Conservation (phyloP, 2,797 vertebrate genomes). For the Triplophysa bombifrons region DNA sequence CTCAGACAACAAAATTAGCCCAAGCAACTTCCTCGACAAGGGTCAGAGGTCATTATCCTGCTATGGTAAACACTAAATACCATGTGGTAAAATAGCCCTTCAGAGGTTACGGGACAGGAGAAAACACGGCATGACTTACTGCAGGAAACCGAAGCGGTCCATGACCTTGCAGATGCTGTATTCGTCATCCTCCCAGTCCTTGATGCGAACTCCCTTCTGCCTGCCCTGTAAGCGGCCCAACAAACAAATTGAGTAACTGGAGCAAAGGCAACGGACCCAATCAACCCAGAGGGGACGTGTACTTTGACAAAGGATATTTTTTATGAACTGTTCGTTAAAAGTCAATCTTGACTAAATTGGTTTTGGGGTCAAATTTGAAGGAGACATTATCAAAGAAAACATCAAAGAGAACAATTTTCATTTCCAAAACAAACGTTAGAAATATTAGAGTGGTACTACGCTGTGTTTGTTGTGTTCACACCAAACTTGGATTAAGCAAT, state of each 20-base stretch:
- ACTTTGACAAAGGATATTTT: background rate
- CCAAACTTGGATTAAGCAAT: too few relatives aligned
- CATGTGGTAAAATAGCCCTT: constrained; percentile 14
- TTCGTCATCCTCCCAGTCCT: constrained; percentile 89
- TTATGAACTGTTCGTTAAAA: too few relatives aligned
- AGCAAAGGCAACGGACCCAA: constrained; percentile 46
- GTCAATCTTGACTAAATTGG: too few relatives aligned
- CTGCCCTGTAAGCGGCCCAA: constrained; percentile 77
- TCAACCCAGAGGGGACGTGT: constrained; percentile 15
- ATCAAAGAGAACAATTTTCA: background rate
- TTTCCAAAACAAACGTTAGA: background rate
- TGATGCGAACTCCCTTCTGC: constrained; percentile 80
- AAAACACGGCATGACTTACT: constrained; percentile 76
- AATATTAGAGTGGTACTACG: background rate
- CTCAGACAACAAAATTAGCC: background rate
- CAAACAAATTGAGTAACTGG: constrained; percentile 14
- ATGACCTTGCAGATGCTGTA: constrained; percentile 86
- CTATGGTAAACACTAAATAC: background rate
- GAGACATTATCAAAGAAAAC: too few relatives aligned
- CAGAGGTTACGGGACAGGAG: background rate
- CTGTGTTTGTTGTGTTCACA: too few relatives aligned
- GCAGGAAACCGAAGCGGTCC: constrained; percentile 88
- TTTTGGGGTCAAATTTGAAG: too few relatives aligned
- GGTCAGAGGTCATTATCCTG: background rate
- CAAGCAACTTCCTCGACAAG: background rate